A percentile compares a stretch with the other conserved stretches of the same genome.
Conservation (phyloP, 2,113 vertebrate genomes). For the Ciconia maguari region DNA sequence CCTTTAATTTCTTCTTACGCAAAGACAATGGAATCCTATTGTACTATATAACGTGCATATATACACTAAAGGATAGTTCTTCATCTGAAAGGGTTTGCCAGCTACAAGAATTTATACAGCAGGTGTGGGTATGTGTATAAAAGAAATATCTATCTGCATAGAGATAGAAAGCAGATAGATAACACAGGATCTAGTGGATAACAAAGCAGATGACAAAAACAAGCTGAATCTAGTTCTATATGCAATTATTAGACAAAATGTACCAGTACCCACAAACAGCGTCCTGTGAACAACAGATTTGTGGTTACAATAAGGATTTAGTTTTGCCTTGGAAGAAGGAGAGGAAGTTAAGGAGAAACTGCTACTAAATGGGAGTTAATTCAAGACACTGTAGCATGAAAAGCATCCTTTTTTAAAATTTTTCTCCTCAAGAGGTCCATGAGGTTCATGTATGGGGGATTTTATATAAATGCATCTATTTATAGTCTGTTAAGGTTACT, state of each 20-base stretch:
- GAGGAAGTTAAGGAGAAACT: background rate
- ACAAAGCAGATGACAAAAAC: background rate
- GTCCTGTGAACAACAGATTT: background rate
- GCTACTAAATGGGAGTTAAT: background rate
- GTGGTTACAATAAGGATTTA: background rate
- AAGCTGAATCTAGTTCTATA: background rate
- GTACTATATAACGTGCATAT: background rate
- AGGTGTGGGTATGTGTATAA: background rate
- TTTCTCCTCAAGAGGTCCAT: background rate
- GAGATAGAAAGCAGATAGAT: background rate
- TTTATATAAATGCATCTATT: background rate
- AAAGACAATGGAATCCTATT: background rate
- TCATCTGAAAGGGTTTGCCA: background rate
- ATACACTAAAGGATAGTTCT: background rate
- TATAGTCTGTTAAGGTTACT: background rate
- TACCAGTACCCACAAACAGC: background rate
- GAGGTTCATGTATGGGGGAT: background rate
- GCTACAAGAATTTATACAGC: background rate
- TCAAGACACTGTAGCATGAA: background rate
- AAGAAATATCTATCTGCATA: background rate
- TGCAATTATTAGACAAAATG: background rate
- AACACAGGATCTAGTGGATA: background rate
- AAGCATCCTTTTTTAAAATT: background rate
- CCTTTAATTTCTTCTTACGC: background rate
- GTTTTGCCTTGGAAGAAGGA: background rate